Evolutionary conservation across 2,888 invertebrate genomes (phyloP).

Genomic region (Drosophila villosipedis): DNA sequence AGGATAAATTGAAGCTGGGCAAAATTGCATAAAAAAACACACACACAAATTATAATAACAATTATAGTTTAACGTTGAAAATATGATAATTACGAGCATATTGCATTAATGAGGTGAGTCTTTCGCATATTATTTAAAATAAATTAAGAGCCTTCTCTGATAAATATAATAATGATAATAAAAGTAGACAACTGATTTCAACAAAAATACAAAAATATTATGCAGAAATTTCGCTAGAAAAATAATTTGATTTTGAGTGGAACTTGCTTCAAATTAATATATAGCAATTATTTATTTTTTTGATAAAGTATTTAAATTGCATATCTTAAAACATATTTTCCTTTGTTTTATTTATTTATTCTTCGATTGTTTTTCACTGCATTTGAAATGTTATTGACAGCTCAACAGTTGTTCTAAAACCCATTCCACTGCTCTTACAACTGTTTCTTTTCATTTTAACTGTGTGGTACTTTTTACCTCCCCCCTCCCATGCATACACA

Average conservation of each 20-base stretch:
- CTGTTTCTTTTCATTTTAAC: neutral
- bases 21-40: constrained; percentile 1
- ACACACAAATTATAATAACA: constrained; percentile 11
- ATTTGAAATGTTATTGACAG: constrained; percentile 3
- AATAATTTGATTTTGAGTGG: neutral
- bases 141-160: neutral
- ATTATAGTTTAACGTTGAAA: neutral
- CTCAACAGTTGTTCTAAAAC: neutral
- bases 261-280: neutral
- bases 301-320: neutral
- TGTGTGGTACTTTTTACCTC: too few species aligned
- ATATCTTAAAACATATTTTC: neutral
- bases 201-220: neutral
- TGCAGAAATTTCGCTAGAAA: neutral
- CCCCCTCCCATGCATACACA: neutral
- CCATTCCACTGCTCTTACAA: constrained; percentile 8
- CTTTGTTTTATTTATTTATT: neutral
- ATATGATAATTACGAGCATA: constrained; percentile 2
- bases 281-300: neutral
- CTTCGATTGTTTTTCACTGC: too few species aligned
- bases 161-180: neutral
- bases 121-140: neutral
- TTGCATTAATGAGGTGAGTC: constrained; percentile 35
- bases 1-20: constrained; percentile 54
- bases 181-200: neutral